phyloP scores from a whole-genome alignment of 2,113 vertebrate genomes.

The Glaucomys volans region DNA sequence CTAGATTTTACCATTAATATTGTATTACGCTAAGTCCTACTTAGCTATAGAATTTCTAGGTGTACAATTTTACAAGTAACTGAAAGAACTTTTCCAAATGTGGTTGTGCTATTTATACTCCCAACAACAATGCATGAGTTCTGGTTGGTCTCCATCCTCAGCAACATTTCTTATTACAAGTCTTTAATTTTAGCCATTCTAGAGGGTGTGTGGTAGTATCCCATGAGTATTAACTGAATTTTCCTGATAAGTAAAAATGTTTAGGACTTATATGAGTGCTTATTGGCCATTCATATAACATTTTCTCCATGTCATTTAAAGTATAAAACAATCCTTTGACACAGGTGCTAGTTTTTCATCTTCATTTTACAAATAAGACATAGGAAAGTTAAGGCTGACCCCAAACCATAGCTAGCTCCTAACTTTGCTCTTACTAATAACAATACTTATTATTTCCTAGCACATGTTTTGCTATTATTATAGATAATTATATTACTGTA shows the following conservation, averaged over 20 bases:
- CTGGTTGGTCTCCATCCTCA: not conserved
- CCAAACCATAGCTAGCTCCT: not conserved
- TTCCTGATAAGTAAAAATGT: not conserved
- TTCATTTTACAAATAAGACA: constrained; percentile 25
- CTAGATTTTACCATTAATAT: constrained; percentile 38
- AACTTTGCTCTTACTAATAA: not conserved
- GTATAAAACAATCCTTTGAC: not conserved
- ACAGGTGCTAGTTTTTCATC: not conserved
- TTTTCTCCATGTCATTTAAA: not conserved
- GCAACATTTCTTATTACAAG: not conserved
- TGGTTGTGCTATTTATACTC: not conserved
- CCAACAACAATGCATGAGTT: not conserved
- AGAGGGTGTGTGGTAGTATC: not conserved
- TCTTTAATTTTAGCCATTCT: not conserved
- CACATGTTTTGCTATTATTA: not conserved
- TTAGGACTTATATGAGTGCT: not conserved
- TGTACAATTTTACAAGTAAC: not conserved
- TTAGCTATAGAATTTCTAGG: not conserved
- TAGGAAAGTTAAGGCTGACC: not conserved
- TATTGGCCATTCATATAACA: not conserved
- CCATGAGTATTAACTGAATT: not conserved
- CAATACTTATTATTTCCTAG: not conserved
- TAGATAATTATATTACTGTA: too few relatives aligned
- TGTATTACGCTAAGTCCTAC: not conserved
- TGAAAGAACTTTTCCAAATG: not conserved